Conservation (phyloP, 2,888 invertebrate genomes). For the Leptopilina syphax region DNA sequence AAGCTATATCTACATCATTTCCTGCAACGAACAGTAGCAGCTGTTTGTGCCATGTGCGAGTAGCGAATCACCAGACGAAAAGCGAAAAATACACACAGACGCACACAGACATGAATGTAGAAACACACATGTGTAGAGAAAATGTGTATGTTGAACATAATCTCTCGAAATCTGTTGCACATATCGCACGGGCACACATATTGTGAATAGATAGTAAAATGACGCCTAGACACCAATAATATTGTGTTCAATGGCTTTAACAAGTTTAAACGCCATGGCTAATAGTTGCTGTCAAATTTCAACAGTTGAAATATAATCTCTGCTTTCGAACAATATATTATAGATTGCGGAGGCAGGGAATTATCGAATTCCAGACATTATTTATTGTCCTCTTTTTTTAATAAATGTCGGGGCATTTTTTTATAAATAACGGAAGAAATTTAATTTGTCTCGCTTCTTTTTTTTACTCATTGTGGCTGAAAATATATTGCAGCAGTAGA, state of each 20-base stretch:
- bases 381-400: too few species aligned
- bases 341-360: too few species aligned
- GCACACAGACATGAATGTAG: too few species aligned
- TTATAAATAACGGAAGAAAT: too few species aligned
- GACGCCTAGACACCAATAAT: constrained; percentile 11
- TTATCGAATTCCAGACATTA: too few species aligned
- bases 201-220: constrained; percentile 33
- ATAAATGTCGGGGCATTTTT: too few species aligned
- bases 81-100: constrained; percentile 16
- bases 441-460: too few species aligned
- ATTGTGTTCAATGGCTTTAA: constrained; percentile 10
- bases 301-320: constrained; percentile 14
- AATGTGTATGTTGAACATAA: constrained; percentile 36
- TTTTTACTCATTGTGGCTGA: too few species aligned
- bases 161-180: constrained; percentile 64
- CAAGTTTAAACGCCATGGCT: constrained; percentile 23
- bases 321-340: background rate
- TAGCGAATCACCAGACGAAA: constrained; percentile 55
- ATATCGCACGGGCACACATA: constrained; percentile 42
- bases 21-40: constrained; percentile 71
- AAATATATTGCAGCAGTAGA: too few species aligned
- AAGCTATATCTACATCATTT: constrained; percentile 65
- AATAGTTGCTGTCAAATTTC: constrained; percentile 20
- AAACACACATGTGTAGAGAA: too few species aligned
- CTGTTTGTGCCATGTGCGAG: constrained; percentile 68